Percentiles rank a stretch among this genome's conserved stretches.
Evolutionary conservation across 2,888 invertebrate species (phyloP).

Genomic region (Frankliniella fusca): DNA sequence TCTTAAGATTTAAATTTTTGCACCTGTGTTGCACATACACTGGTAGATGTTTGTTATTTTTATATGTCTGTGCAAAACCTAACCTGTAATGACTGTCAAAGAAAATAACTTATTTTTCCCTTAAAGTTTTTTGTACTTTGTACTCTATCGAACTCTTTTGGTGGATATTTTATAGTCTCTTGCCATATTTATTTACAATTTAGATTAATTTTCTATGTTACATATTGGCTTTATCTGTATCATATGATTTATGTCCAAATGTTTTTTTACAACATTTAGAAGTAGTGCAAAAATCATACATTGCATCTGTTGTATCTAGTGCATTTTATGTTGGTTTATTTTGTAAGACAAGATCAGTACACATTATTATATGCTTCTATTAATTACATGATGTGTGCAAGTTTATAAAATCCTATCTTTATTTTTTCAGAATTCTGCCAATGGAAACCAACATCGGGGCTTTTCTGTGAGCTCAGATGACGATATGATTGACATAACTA

Average conservation of each 20-base stretch:
- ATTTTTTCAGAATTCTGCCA: constrained; percentile 36
- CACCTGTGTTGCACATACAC: background rate
- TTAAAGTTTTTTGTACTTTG: too few species aligned
- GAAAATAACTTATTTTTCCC: background rate
- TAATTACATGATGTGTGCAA: too few species aligned
- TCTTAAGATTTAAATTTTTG: too few species aligned
- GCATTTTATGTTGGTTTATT: background rate
- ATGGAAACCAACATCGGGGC: constrained; percentile 40
- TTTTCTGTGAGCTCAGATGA: constrained; percentile 53
- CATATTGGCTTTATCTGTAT: background rate
- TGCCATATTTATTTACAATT: background rate
- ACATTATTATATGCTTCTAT: background rate
- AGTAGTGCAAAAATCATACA: background rate
- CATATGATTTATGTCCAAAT: too few species aligned
- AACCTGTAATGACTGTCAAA: background rate
- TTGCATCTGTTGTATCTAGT: background rate
- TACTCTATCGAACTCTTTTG: background rate
- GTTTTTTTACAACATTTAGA: too few species aligned
- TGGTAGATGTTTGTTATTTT: background rate
- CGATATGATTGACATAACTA: constrained; percentile 64
- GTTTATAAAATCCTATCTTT: constrained; percentile 35
- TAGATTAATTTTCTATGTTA: background rate
- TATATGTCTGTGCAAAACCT: background rate
- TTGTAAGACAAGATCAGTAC: background rate
- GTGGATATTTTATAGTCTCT: background rate